phyloP scores from a whole-genome alignment of 2,888 invertebrate genomes.

The Gasteruption jaculator region DNA sequence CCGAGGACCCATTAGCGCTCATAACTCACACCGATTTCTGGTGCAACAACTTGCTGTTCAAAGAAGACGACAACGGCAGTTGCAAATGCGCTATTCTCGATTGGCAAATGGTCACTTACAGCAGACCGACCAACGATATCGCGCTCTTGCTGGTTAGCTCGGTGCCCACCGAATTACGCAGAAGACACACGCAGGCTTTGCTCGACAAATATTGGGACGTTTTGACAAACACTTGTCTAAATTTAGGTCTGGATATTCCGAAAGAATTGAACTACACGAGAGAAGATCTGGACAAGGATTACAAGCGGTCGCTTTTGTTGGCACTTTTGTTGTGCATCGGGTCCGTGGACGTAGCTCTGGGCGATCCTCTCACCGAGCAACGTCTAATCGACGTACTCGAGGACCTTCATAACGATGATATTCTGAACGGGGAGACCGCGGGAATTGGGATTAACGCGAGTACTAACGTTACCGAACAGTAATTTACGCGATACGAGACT shows the following conservation, averaged over 20 bases:
- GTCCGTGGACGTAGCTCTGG: constrained; percentile 75
- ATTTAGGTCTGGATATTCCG: constrained; percentile 61
- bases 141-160: constrained; percentile 71
- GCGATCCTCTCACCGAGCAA: constrained; percentile 71
- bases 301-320: constrained; percentile 64
- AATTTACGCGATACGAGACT: too few relatives aligned
- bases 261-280: constrained; percentile 56
- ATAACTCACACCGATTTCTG: constrained; percentile 82
- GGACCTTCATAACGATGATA: constrained; percentile 68
- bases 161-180: constrained; percentile 66
- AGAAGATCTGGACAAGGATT: constrained; percentile 56
- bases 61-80: constrained; percentile 35
- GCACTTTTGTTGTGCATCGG: constrained; percentile 77
- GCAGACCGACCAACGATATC: constrained; percentile 73
- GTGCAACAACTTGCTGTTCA: constrained; percentile 74
- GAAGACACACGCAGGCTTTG: constrained; percentile 60
- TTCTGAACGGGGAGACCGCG: constrained; percentile 55
- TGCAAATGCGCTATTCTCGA: constrained; percentile 70
- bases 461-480: constrained; percentile 17
- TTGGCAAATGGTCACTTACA: constrained; percentile 82
- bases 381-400: constrained; percentile 70
- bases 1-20: constrained; percentile 69
- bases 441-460: constrained; percentile 20
- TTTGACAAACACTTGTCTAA: constrained; percentile 59
- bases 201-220: constrained; percentile 69